A percentile compares a stretch with the other conserved stretches of the same genome.
Evolutionary conservation across 2,113 vertebrate species (phyloP).

Genomic region (Eurypyga helias): DNA sequence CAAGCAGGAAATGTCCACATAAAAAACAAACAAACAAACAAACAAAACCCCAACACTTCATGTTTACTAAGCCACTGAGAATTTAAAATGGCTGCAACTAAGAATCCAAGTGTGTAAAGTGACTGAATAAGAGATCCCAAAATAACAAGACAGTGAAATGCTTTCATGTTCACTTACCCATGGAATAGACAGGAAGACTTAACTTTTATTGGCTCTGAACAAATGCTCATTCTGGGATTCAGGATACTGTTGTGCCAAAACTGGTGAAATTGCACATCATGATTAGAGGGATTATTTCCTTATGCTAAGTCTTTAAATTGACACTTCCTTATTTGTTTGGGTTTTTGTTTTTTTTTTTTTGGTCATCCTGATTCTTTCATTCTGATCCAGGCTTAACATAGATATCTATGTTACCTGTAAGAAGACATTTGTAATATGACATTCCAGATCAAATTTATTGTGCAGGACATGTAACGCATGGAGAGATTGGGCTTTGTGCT

Average conservation of each 20-base stretch:
- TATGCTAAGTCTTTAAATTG: background rate
- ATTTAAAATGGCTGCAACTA: background rate
- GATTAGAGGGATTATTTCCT: conserved; percentile 1
- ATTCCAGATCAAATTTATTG: background rate
- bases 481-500: background rate
- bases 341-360: background rate
- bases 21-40: too few species aligned
- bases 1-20: background rate
- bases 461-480: background rate
- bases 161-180: background rate
- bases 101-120: background rate
- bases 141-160: background rate
- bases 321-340: background rate
- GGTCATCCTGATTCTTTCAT: background rate
- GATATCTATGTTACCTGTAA: background rate
- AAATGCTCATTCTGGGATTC: background rate
- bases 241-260: background rate
- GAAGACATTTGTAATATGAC: background rate
- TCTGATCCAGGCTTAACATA: background rate
- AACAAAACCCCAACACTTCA: fast-evolving
- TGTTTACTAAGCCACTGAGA: background rate
- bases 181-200: background rate
- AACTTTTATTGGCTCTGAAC: background rate
- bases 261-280: background rate
- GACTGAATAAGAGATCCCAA: background rate